Percentiles rank a stretch among this genome's conserved stretches.
phyloP scores from a whole-genome alignment of 2,888 invertebrate genomes.

The Ennomos quercinarius region DNA sequence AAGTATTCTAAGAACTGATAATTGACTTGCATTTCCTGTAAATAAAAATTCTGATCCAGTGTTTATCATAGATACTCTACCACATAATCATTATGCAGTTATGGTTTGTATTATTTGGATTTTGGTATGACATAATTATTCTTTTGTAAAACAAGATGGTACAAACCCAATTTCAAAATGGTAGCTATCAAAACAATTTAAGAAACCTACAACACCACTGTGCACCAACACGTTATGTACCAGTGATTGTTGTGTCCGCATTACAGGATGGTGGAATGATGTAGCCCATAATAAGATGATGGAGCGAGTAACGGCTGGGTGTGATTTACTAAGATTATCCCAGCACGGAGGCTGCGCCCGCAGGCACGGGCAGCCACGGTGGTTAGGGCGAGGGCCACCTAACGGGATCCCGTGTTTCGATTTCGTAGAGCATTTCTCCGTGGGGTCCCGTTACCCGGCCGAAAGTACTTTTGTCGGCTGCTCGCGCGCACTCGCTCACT shows the following conservation, averaged over 20 bases:
- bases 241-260: slow-evolving; percentile 23
- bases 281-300: slow-evolving; percentile 45
- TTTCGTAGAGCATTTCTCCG: slow-evolving; percentile 86
- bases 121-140: too few species aligned
- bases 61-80: too few species aligned
- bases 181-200: background rate
- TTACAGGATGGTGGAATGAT: slow-evolving; percentile 36
- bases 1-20: too few species aligned
- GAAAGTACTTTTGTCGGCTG: slow-evolving; percentile 82
- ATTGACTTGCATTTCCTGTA: too few species aligned
- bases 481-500: slow-evolving; percentile 60
- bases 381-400: slow-evolving; percentile 76
- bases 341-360: slow-evolving; percentile 36
- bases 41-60: too few species aligned
- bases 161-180: too few species aligned
- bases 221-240: background rate
- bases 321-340: slow-evolving; percentile 78
- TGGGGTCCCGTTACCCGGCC: slow-evolving; percentile 80
- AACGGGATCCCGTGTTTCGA: slow-evolving; percentile 85
- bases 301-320: slow-evolving; percentile 54
- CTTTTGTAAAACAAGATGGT: too few species aligned
- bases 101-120: too few species aligned
- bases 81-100: too few species aligned
- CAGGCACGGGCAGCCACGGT: slow-evolving; percentile 32
- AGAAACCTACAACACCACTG: background rate